Percentiles rank a stretch among this genome's conserved stretches.
These are phyloP conservation scores for Erynnis tages DNA, from an alignment of 2,888 invertebrate genomes.

Conservation along the genomic window DNA sequence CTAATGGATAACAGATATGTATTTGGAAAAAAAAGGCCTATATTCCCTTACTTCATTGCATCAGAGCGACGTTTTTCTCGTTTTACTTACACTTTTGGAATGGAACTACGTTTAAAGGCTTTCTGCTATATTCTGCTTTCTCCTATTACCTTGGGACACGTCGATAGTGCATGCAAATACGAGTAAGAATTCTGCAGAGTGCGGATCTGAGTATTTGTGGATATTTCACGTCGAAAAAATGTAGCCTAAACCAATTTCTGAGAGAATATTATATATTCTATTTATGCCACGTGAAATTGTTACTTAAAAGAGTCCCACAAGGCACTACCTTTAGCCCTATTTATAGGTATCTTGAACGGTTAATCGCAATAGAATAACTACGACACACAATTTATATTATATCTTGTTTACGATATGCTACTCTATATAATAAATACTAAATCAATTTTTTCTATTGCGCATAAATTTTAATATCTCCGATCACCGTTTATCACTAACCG, in stretches of 20 bases:
- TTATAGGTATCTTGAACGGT: no score
- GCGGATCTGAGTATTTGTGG: not conserved
- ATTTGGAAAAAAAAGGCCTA: not conserved
- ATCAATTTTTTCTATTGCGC: no score
- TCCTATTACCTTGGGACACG: slow-evolving; percentile 58
- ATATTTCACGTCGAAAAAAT: slow-evolving; percentile 10
- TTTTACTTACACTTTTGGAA: slow-evolving; percentile 41
- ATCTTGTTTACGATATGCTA: no score
- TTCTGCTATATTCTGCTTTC: slow-evolving; percentile 50
- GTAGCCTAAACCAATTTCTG: not conserved
- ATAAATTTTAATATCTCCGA: no score
- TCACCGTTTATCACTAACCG: no score
- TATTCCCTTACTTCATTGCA: not conserved
- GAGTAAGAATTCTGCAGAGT: not conserved
- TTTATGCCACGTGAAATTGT: no score
- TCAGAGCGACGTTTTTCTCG: slow-evolving; percentile 43
- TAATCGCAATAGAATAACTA: no score
- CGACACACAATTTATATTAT: no score
- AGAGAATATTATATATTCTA: slow-evolving; percentile 1
- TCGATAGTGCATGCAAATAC: slow-evolving; percentile 36
- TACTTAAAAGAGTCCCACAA: no score
- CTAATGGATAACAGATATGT: no score
- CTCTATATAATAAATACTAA: no score
- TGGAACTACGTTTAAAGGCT: slow-evolving; percentile 50
- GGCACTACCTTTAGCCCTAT: no score